These are phyloP conservation scores for Armadillidium nasatum DNA, from an alignment of 1,140 invertebrate genomes.

Conservation along the genomic window DNA sequence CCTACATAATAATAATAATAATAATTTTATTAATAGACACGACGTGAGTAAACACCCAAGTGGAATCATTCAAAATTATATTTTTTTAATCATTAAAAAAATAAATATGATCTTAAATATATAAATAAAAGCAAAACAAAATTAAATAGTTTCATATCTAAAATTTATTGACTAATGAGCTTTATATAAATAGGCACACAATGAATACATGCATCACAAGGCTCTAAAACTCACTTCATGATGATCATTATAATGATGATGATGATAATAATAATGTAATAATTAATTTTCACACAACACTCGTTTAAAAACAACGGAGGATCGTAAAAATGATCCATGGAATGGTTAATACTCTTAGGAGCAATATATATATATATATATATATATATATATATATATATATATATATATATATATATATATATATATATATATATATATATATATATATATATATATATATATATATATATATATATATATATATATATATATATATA, in stretches of 20 bases:
- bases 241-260: too few relatives aligned
- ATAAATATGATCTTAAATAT: not conserved
- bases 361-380: not conserved
- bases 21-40: not conserved
- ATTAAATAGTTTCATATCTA: not conserved
- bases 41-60: too few relatives aligned
- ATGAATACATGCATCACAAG: slow-evolving; percentile 10
- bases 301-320: not conserved
- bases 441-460: too few relatives aligned
- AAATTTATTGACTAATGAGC: not conserved
- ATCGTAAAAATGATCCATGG: not conserved
- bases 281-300: not conserved
- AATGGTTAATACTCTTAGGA: not conserved
- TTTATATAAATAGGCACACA: not conserved
- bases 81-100: not conserved
- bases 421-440: not conserved
- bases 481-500: too few relatives aligned
- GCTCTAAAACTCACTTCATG: not conserved
- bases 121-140: not conserved
- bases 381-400: slow-evolving; percentile 25
- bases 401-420: slow-evolving; percentile 23
- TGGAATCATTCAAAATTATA: not conserved
- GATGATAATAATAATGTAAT: too few relatives aligned
- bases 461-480: too few relatives aligned
- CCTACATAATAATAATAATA: slow-evolving; percentile 7